phyloP scores from a whole-genome alignment of 2,888 invertebrate genomes.

The Chromoteleia sp. region DNA sequence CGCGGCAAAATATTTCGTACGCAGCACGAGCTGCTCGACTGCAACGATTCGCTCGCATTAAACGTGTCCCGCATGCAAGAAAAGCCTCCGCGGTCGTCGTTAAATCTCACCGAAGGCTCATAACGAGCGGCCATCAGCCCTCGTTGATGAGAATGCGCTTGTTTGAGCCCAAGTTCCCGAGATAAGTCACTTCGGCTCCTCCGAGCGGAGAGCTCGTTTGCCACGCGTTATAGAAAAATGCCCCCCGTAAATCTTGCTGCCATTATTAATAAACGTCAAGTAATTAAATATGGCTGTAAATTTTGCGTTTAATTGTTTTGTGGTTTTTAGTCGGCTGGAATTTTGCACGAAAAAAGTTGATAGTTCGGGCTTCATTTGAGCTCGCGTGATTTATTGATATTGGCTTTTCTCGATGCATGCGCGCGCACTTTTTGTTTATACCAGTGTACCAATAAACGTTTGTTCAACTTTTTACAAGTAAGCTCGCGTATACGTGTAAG shows the following conservation, averaged over 20 bases:
- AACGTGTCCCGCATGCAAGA: slow-evolving; percentile 73
- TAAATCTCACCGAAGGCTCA: slow-evolving; percentile 74
- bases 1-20: slow-evolving; percentile 51
- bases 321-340: slow-evolving; percentile 8
- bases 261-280: slow-evolving; percentile 62
- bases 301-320: slow-evolving; percentile 49
- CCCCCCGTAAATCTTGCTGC: slow-evolving; percentile 57
- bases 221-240: slow-evolving; percentile 61
- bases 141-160: slow-evolving; percentile 68
- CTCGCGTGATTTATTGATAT: slow-evolving; percentile 33
- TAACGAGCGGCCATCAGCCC: slow-evolving; percentile 73
- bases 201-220: slow-evolving; percentile 52
- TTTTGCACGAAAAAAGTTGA: slow-evolving; percentile 13
- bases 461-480: background rate
- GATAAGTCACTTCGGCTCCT: slow-evolving; percentile 55
- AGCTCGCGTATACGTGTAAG: background rate
- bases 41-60: slow-evolving; percentile 70
- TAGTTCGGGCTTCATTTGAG: slow-evolving; percentile 6
- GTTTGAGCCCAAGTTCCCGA: slow-evolving; percentile 60
- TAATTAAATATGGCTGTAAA: slow-evolving; percentile 55
- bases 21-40: slow-evolving; percentile 21
- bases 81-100: slow-evolving; percentile 71
- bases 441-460: slow-evolving; percentile 1
- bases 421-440: background rate
- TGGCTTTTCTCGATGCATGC: background rate